Conservation (phyloP, 2,888 invertebrate genomes). For the Parelbella ahira region DNA sequence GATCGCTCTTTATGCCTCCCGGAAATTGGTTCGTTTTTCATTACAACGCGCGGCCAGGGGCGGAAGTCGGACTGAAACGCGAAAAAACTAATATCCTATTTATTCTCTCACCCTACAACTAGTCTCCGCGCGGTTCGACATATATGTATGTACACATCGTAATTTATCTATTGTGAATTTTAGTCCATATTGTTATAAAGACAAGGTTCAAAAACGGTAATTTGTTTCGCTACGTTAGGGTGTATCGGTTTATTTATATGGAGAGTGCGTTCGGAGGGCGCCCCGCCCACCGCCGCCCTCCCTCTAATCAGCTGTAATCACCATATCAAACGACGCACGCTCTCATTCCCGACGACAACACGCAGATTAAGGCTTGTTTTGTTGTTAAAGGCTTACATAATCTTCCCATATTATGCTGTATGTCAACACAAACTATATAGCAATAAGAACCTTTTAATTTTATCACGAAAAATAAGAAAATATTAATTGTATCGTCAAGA, state of each 20-base stretch:
- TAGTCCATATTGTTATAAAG: slow-evolving; percentile 30
- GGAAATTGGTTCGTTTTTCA: slow-evolving; percentile 73
- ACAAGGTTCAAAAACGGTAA: slow-evolving; percentile 26
- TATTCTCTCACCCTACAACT: slow-evolving; percentile 53
- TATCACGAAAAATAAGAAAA: no score
- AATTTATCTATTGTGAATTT: slow-evolving; percentile 28
- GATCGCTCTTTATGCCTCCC: slow-evolving; percentile 52
- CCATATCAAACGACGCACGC: slow-evolving; percentile 79
- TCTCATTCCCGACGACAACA: slow-evolving; percentile 75
- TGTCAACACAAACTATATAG: no score
- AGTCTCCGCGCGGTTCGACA: no score
- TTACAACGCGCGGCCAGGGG: slow-evolving; percentile 54
- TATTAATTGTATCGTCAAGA: no score
- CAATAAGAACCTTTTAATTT: no score
- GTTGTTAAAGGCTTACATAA: no score
- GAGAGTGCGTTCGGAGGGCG: slow-evolving; percentile 69
- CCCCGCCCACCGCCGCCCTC: slow-evolving; percentile 47
- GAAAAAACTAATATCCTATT: slow-evolving; percentile 73
- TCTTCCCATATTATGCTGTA: no score
- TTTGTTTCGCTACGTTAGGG: slow-evolving; percentile 48
- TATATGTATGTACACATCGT: slow-evolving; percentile 17
- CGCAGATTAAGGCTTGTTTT: slow-evolving; percentile 57
- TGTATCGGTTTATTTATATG: slow-evolving; percentile 77
- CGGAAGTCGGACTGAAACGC: slow-evolving; percentile 58
- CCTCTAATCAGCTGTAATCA: slow-evolving; percentile 80